Evolutionary conservation across 2,888 invertebrate species (phyloP).

Genomic region (Hydroisotoma schaefferi): DNA sequence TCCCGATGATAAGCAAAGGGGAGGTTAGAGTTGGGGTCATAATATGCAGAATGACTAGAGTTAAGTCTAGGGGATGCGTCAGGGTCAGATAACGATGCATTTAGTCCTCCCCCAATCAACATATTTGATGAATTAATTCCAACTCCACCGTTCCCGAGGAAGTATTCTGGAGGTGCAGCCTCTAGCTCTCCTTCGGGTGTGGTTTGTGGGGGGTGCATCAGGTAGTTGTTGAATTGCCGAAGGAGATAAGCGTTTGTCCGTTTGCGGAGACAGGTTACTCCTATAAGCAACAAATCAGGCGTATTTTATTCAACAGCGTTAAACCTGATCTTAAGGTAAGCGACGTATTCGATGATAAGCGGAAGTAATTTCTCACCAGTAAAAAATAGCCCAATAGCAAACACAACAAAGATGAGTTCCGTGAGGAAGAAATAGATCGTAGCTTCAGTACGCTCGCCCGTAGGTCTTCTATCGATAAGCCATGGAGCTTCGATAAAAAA

Average conservation of each 20-base stretch:
- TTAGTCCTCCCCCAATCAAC: constrained; percentile 8
- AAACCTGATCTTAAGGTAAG: background rate
- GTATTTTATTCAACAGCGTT: constrained; percentile 3
- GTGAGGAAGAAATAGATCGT: constrained; percentile 44
- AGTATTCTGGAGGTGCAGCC: constrained; percentile 6
- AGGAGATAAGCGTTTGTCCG: constrained; percentile 42
- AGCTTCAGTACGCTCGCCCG: constrained; percentile 31
- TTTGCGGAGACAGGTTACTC: constrained; percentile 44
- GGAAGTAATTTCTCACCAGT: no score
- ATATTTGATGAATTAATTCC: no score
- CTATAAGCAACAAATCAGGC: no score
- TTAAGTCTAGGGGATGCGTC: no score
- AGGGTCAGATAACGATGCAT: constrained; percentile 11
- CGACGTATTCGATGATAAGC: background rate
- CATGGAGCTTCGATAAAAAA: constrained; percentile 33
- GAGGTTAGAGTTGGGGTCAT: no score
- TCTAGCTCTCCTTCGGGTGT: constrained; percentile 5
- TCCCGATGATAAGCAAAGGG: background rate
- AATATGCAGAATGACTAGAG: no score
- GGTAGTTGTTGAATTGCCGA: constrained; percentile 42
- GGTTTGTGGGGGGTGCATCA: constrained; percentile 29
- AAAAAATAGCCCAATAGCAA: constrained; percentile 43
- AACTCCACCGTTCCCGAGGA: constrained; percentile 4
- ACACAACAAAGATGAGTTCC: constrained; percentile 43
- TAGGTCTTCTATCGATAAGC: constrained; percentile 28